Conservation (phyloP, 2,888 invertebrate species). For the Shargacucullia verbasci region DNA sequence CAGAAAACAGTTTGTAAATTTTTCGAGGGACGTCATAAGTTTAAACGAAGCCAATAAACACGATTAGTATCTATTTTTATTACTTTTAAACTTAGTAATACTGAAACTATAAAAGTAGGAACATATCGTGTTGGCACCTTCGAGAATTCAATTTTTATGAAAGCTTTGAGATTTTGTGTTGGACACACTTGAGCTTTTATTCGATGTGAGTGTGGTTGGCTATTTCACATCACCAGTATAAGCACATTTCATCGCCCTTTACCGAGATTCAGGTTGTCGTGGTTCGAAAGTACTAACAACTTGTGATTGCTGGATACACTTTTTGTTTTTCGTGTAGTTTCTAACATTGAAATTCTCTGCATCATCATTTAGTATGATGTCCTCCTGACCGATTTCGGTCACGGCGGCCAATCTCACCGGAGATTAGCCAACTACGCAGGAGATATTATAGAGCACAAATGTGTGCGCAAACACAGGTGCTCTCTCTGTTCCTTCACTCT, state of each 20-base stretch:
- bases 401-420: too few relatives aligned
- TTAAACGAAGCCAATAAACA: too few relatives aligned
- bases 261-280: slow-evolving; percentile 15
- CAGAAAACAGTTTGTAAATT: too few relatives aligned
- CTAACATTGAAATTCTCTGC: too few relatives aligned
- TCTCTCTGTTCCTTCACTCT: too few relatives aligned
- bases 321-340: neutral
- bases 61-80: too few relatives aligned
- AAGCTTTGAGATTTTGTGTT: neutral
- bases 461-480: too few relatives aligned
- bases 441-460: too few relatives aligned
- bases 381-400: too few relatives aligned
- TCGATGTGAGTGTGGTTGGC: neutral
- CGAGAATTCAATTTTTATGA: neutral
- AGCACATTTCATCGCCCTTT: slow-evolving; percentile 24
- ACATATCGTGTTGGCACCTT: neutral
- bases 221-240: neutral
- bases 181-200: neutral
- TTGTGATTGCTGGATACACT: slow-evolving; percentile 26
- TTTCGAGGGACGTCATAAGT: too few relatives aligned
- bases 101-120: neutral
- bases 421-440: too few relatives aligned
- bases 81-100: neutral
- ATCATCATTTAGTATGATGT: too few relatives aligned
- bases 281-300: slow-evolving; percentile 21